Base-by-base conservation (phyloP, 2,888 invertebrate species). In the Eilema griseolum region DNA sequence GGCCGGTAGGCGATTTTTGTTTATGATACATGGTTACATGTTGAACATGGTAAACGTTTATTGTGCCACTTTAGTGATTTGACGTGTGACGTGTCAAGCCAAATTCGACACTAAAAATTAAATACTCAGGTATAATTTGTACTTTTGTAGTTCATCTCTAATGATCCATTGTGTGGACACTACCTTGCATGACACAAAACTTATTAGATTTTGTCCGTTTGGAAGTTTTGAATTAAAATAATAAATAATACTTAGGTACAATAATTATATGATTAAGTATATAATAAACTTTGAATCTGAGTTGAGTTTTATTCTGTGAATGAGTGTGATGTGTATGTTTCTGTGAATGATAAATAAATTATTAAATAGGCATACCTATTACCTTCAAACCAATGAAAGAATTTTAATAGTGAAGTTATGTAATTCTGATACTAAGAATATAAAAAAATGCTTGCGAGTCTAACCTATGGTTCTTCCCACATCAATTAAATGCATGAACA, bases 271-370 rank as follows among this genome's bases (percentile, higher is more conserved):
- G 16, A 41, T 41, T 24, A n/a, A n/a, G n/a, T n/a, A 24, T 41
- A 41, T 62, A 62, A 62, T 62, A 62, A 62, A 62, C 41, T 62
- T 24, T 62, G 16, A 23, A 62, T 33, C 26, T 62, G 24, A 26
- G 31, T 24, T 62, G 62, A 41, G 62, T 62, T 62, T 62, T 62
- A 62, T 62, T 62, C 37, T 24, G 14, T 41, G 37, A 3, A 20
- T 41, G 24, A 2, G 3, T 52, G 20, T 52, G 20, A 20, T 41
- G 41, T 41, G 41, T 16, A 41, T 41, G 16, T 3, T 33, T 33
- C 8, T 33, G n/a, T n/a, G n/a, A n/a, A n/a, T n/a, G n/a, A n/a
- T n/a, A n/a, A n/a, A n/a, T n/a, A n/a, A n/a, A n/a, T n/a, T n/a
- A n/a, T n/a, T n/a, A n/a, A n/a, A n/a, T n/a, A n/a, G n/a, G n/a